A percentile compares a stretch with the other conserved stretches of the same genome.
These are phyloP conservation scores for Papilio protenor DNA, from an alignment of 2,888 invertebrate genomes.

Conservation along the genomic window DNA sequence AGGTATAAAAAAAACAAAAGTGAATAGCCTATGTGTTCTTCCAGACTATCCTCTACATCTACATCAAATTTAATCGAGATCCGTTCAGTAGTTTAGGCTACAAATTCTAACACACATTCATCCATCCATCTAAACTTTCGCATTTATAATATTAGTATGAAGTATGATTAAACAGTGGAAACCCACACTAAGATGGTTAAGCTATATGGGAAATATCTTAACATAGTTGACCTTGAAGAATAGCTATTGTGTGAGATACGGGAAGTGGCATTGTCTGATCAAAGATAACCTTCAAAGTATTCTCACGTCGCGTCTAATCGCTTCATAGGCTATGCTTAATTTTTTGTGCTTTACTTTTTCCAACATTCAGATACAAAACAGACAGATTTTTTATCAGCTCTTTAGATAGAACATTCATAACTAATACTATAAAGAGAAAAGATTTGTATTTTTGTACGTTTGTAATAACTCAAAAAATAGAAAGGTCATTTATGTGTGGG, in stretches of 20 bases:
- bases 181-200: neutral
- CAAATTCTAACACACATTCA: too few relatives aligned
- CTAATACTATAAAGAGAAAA: neutral
- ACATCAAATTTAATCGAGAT: too few relatives aligned
- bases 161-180: neutral
- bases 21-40: too few relatives aligned
- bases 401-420: neutral
- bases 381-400: neutral
- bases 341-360: conserved; percentile 2
- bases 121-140: too few relatives aligned
- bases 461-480: too few relatives aligned
- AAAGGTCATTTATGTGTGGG: too few relatives aligned
- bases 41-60: too few relatives aligned
- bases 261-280: conserved; percentile 23
- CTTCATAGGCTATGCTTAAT: neutral
- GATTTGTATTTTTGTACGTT: too few relatives aligned
- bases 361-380: neutral
- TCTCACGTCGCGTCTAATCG: conserved; percentile 14
- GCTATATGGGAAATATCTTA: neutral
- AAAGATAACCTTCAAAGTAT: neutral
- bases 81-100: too few relatives aligned
- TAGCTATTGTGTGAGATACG: conserved; percentile 16
- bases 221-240: neutral
- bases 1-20: too few relatives aligned
- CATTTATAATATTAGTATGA: too few relatives aligned